Conservation (phyloP, 1,140 invertebrate species). For the Drosophila chauvacae region DNA sequence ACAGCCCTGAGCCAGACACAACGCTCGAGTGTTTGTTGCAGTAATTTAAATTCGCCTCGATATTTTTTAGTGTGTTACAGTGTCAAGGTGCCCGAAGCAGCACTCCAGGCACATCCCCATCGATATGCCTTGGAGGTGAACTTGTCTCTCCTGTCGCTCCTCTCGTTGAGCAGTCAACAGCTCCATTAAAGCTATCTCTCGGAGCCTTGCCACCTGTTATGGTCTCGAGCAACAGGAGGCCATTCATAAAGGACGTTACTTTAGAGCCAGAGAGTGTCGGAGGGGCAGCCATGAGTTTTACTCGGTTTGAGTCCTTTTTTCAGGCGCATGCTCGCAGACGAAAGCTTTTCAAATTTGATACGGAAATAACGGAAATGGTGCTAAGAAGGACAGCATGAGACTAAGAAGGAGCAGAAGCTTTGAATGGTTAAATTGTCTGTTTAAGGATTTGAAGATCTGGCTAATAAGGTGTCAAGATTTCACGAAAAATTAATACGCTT, state of each 20-base stretch:
- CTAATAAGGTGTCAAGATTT: neutral
- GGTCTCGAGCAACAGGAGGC: constrained; percentile 74
- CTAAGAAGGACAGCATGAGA: too few species aligned
- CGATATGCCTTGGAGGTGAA: constrained; percentile 28
- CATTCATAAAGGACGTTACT: constrained; percentile 63
- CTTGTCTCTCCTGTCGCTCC: constrained; percentile 18
- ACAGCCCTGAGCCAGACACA: constrained; percentile 50
- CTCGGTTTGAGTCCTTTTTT: constrained; percentile 29
- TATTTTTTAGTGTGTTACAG: constrained; percentile 66
- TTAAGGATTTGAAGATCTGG: constrained; percentile 16
- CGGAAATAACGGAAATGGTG: neutral
- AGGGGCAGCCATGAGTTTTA: constrained; percentile 4
- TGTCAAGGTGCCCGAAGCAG: constrained; percentile 69
- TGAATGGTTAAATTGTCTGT: neutral
- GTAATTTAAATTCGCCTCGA: constrained; percentile 53
- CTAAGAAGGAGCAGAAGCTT: neutral
- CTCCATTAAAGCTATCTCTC: constrained; percentile 63
- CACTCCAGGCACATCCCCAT: constrained; percentile 49
- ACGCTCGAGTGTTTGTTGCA: constrained; percentile 23
- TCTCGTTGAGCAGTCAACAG: constrained; percentile 36
- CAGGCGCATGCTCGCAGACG: constrained; percentile 53
- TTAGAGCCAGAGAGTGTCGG: too few species aligned
- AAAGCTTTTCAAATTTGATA: constrained; percentile 38
- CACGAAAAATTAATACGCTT: too few species aligned
- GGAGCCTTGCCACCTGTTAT: constrained; percentile 77